phyloP scores from a whole-genome alignment of 2,888 invertebrate genomes.

The Aethes cnicana region DNA sequence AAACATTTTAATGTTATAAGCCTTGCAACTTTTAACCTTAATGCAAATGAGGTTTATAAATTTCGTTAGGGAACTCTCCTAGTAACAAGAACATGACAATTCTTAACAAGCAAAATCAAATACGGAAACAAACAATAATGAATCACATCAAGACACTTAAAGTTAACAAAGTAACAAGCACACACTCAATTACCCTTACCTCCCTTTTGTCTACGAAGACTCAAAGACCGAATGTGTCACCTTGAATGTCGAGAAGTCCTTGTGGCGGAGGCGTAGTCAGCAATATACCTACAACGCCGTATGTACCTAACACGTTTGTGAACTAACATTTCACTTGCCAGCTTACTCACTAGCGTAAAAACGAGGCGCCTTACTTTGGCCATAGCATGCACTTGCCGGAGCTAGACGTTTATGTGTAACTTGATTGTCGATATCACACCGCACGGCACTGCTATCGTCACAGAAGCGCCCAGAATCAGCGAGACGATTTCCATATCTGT shows the following conservation, averaged over 20 bases:
- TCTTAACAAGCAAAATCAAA: background rate
- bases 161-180: slow-evolving; percentile 15
- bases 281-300: slow-evolving; percentile 49
- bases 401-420: slow-evolving; percentile 47
- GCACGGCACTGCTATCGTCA: slow-evolving; percentile 52
- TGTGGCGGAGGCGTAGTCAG: slow-evolving; percentile 58
- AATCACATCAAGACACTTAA: background rate
- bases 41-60: too few species aligned
- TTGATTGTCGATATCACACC: slow-evolving; percentile 39
- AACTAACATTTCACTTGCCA: slow-evolving; percentile 62
- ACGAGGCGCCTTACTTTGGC: slow-evolving; percentile 43
- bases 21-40: too few species aligned
- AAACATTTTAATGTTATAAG: too few species aligned
- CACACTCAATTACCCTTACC: slow-evolving; percentile 20
- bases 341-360: slow-evolving; percentile 68
- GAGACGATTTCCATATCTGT: too few species aligned
- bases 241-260: slow-evolving; percentile 34
- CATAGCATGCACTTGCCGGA: slow-evolving; percentile 59
- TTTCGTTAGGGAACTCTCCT: too few species aligned
- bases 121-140: background rate
- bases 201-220: slow-evolving; percentile 23
- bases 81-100: too few species aligned
- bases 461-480: slow-evolving; percentile 48
- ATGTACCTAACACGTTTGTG: slow-evolving; percentile 54
- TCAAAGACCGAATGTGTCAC: slow-evolving; percentile 33